Base-by-base conservation (phyloP, 2,113 vertebrate genomes). In the Rhizomys pruinosus region DNA sequence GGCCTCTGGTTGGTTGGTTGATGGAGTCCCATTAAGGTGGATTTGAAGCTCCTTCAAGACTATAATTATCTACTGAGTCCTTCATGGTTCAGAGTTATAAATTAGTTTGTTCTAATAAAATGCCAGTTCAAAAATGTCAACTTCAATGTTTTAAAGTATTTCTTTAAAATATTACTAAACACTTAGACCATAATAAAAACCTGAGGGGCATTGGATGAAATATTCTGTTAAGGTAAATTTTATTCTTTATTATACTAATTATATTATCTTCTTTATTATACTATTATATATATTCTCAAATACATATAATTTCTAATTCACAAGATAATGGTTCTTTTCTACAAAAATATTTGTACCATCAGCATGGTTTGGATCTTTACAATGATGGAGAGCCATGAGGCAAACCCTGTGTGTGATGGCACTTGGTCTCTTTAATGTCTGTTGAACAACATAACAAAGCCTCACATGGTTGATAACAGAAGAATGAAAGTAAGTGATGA, bases 1-100 rank as follows among this genome's bases (percentile, higher is more conserved):
- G 85, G 93, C n/a, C 69, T 87, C 88, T 96, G 61, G 78, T 95
- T 97, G 92, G 78, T 87, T 96, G 85, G 85, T 89, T 95, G 80
- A 63, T 86, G 37, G 32, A 89, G 59, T 79, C 68, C 84, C 66
- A 94, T 81, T 94, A 95, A 96, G 95, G 80, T 92, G 66, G 44
- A 87, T 96, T 87, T 87, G 79, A 96, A 91, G 57, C 44, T 44
- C 84, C 37, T 94, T 97, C 71, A 80, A 92, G 71, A 91, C 71
- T 82, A 37, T 94, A 93, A 91, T 96, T 92, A 96, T 91, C 91
- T 93, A 72, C 84, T 85, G 79, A 78, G 22, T 95, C n/a, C 55
- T 95, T 96, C 66, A 77, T 59, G 69, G 91, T 89, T 82, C 10
- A 7, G 47, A 85, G 61, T 95, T 92, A 80, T 76, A 87, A 93